Evolutionary conservation across 30 jellyfish, hydroid and myxozoan species (phyloP), one percentile per base, ranked within the genome.

Genomic region (Aurelia sp.): DNA sequence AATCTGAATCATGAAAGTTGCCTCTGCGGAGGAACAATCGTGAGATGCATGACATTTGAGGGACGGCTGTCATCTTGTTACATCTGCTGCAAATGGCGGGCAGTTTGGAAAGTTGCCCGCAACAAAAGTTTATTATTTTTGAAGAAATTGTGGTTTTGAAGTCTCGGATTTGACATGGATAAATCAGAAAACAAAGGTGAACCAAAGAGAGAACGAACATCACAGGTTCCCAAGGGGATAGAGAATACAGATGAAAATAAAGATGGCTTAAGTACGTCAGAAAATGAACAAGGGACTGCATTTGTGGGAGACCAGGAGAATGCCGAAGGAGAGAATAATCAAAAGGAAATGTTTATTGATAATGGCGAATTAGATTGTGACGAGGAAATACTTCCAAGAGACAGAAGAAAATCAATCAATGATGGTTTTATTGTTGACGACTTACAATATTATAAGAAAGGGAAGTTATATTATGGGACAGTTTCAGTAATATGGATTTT

Each of bases 401-500:
- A 71, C 41, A 48, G 51, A 37, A 51, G 37, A 17, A 48, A 48
- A 30, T 75, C 35, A 11, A 6, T n/a, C 11, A 18, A 35, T 40
- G 51, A 57, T 61, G 21, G 59, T 58, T 7, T 52, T 21, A 22
- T 50, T 6, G 9, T 8, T 13, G 59, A 9, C 55, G 15, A 44
- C 55, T 44, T 44, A 44, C 55, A 51, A 41, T 13, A 18, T 30
- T 12, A 30, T 22, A 60, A 18, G 22, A 86, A 47, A 68, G 81
- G 62, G 63, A 57, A 17, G 63, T 4, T 13, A 4, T 76, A 76
- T 66, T 67, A 64, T 67, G 53, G 62, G 16, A 51, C 71, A 11
- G 18, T 76, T 15, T 58, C 86, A 55, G 40, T 59, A 31, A 79
- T 93, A 11, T 87, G 96, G 93, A 35, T 88, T 31, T 50, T 87